phyloP scores from a whole-genome alignment of 2,888 invertebrate species.

The Phyllotreta cruciferae region DNA sequence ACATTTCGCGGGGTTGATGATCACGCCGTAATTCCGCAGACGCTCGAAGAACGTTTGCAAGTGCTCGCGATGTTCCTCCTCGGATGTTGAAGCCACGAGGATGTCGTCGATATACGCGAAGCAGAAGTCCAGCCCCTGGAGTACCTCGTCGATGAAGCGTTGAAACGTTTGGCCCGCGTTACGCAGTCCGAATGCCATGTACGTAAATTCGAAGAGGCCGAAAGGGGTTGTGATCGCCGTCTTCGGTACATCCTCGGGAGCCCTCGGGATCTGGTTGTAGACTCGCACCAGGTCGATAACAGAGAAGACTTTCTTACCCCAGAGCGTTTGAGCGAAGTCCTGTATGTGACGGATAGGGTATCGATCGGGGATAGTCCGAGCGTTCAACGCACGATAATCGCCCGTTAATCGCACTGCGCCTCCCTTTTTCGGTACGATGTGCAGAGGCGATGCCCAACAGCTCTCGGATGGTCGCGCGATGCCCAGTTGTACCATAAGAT shows the following conservation, averaged over 20 bases:
- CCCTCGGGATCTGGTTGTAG: conserved; percentile 19
- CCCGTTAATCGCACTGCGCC: conserved; percentile 39
- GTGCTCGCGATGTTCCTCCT: conserved; percentile 45
- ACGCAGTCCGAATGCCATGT: conserved; percentile 53
- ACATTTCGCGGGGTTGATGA: conserved; percentile 51
- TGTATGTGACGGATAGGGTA: conserved; percentile 50
- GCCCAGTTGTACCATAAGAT: conserved; percentile 9
- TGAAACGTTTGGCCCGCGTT: conserved; percentile 58
- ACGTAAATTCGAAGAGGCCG: conserved; percentile 45
- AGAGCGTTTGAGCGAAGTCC: conserved; percentile 47
- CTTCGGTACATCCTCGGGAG: conserved; percentile 14
- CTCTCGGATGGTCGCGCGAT: conserved; percentile 12
- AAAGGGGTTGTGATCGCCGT: conserved; percentile 16
- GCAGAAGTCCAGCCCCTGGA: conserved; percentile 48
- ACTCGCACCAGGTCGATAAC: conserved; percentile 42
- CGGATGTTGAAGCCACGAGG: conserved; percentile 46
- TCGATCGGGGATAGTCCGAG: conserved; percentile 46
- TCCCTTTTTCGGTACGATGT: conserved; percentile 9
- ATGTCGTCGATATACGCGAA: conserved; percentile 54
- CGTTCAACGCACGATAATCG: conserved; percentile 50
- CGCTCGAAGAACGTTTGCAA: conserved; percentile 42
- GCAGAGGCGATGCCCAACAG: conserved; percentile 8
- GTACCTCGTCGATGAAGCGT: conserved; percentile 52
- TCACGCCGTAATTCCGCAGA: conserved; percentile 45
- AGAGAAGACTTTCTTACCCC: conserved; percentile 45